Base-by-base conservation (phyloP, 2,888 invertebrate species). In the Incurvaria masculella region DNA sequence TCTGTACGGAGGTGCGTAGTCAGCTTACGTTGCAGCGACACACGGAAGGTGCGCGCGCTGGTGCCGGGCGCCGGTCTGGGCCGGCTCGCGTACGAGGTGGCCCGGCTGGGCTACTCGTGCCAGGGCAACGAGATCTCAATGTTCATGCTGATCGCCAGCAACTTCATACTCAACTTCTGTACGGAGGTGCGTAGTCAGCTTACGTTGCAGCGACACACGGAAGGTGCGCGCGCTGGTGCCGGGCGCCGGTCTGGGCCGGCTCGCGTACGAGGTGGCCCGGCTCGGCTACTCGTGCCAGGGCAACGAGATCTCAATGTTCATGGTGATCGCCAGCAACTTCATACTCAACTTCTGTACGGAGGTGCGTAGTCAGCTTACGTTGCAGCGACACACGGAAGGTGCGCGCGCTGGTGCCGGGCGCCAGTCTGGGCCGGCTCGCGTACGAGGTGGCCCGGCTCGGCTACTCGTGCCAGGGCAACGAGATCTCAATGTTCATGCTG, bases 71-170 rank as follows among this genome's bases (percentile, higher is more conserved):
- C 97, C n/a, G 98, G 98, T 0, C 79, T 98, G 4, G 97, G 97
- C 0, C 79, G 99, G 50, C 80, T 99, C 2, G 93, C 96, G 0
- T 97, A 90, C 79, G 98, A 99, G 79, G 84, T 99, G 23, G 96
- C 97, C 0, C 83, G 84, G 49, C 81, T 86, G 16, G 97, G 97
- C 1, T 99, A 89, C 73, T 83, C 83, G 10, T 97, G 97, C 59
- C 94, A 97, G 71, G 99, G 97, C 54, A 99, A 99, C 66, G 99
- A 99, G 73, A 97, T 96, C 78, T 96, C 95, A 21, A 82, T 97
- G 38, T 97, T 95, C 68, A 99, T 99, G 98, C 78, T 99, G 44
- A 91, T 98, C 57, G 92, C 95, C 0, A 96, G 97, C 42, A 94
- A 96, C 73, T 98, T 96, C 68, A 88, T 99, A 49, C 79, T 99